These are phyloP conservation scores for Temnothorax longispinosus DNA, from an alignment of 1,140 invertebrate species.

Conservation along the genomic window DNA sequence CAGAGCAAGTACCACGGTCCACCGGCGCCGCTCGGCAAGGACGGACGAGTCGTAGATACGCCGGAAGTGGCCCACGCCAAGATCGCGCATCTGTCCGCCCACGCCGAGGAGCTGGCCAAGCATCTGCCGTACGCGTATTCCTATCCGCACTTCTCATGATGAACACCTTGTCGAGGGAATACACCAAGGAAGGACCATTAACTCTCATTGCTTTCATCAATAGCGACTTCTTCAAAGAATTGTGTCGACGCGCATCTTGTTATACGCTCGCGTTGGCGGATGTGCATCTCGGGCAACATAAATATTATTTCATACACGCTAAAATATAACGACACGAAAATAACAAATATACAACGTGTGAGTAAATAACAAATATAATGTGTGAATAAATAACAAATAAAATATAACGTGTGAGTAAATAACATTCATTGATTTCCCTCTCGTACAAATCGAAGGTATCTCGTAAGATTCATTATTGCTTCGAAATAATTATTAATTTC, in stretches of 20 bases:
- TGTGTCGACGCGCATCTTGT: not conserved
- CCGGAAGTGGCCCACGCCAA: constrained; percentile 86
- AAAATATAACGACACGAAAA: constrained; percentile 3
- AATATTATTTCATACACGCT: not conserved
- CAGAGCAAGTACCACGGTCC: constrained; percentile 77
- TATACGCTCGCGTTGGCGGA: not conserved
- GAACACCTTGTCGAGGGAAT: constrained; percentile 9
- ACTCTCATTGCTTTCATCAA: not conserved
- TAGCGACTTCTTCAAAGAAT: not conserved
- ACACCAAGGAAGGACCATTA: not conserved
- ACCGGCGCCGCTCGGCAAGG: constrained; percentile 75
- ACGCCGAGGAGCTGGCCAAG: constrained; percentile 84
- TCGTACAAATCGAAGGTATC: not conserved
- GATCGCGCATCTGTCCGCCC: constrained; percentile 86
- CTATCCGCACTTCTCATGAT: constrained; percentile 36
- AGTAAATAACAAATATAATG: constrained; percentile 6
- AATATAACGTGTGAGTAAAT: constrained; percentile 14
- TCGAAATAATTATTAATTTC: not conserved
- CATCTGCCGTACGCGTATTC: constrained; percentile 62
- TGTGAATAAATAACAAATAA: constrained; percentile 20
- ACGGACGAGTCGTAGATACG: constrained; percentile 77
- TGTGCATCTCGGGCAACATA: not conserved
- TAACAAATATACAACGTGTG: constrained; percentile 14
- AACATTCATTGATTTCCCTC: not conserved
- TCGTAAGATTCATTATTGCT: not conserved